Evolutionary conservation across 2,888 invertebrate genomes (phyloP).

Genomic region (Hemithea aestivaria): DNA sequence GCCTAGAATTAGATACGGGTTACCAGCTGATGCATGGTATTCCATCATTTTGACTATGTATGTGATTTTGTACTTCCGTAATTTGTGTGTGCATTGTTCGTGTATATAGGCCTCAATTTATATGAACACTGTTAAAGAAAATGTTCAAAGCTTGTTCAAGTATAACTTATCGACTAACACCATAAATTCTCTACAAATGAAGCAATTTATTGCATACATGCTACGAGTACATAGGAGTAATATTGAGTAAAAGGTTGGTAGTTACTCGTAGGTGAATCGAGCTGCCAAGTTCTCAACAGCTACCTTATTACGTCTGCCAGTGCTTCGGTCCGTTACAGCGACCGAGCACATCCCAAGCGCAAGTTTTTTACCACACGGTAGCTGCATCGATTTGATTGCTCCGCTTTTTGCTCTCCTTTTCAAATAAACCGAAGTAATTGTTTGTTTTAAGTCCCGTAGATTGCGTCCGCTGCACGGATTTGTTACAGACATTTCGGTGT

Average conservation of each 20-base stretch:
- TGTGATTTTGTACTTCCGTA: constrained; percentile 32
- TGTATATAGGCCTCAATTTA: too few relatives aligned
- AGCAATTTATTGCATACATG: constrained; percentile 27
- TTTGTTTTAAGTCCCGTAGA: constrained; percentile 75
- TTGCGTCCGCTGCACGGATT: constrained; percentile 69
- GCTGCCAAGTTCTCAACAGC: constrained; percentile 43
- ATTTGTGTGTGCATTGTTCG: too few relatives aligned
- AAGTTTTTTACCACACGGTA: constrained; percentile 69
- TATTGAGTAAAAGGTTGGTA: constrained; percentile 31
- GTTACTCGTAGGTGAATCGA: constrained; percentile 19
- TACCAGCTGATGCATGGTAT: constrained; percentile 50
- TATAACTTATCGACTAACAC: not conserved
- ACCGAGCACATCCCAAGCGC: constrained; percentile 49
- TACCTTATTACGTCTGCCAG: constrained; percentile 58
- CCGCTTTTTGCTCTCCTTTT: constrained; percentile 69
- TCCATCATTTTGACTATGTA: constrained; percentile 40
- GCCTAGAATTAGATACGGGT: constrained; percentile 66
- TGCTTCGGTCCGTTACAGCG: constrained; percentile 49
- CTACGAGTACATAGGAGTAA: constrained; percentile 25
- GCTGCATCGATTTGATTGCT: constrained; percentile 75
- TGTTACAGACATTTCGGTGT: constrained; percentile 65
- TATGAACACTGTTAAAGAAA: too few relatives aligned
- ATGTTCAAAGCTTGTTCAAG: too few relatives aligned
- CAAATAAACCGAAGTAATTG: constrained; percentile 77
- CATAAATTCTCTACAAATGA: constrained; percentile 21